Evolutionary conservation across 2,888 invertebrate genomes (phyloP), one percentile per base, ranked within the genome.

Genomic region (Mongoloraphidia duomilia): DNA sequence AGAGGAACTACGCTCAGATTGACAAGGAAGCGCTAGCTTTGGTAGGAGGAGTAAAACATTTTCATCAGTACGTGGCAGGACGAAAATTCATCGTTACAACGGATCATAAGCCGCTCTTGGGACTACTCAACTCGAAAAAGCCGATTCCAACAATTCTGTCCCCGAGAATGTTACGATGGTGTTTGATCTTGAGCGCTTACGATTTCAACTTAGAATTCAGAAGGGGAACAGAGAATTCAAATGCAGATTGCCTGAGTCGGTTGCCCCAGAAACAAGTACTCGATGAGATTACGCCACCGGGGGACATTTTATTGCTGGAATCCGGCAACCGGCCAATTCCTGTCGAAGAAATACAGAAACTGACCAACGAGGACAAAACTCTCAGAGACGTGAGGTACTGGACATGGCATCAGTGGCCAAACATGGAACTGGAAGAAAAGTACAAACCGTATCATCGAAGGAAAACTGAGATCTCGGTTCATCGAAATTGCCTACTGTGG

Each of bases 11-110:
- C 50, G 61, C 53, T 14, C 56, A 58, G 26, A 45, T 55, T 13
- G 55, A 58, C 35, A 51, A 51, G 14, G 57, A 58, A 51, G 61
- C 60, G 12, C 52, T 62, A 8, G 57, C 57, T 9, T 50, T 64
- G 5, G 49, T 63, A n/a, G 65, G 54, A 48, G 64, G 61, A 5
- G 58, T 64, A 3, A 55, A 58, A 34, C 58, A 59, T 50, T 68
- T 65, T 52, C 59, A 61, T 45, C 52, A 60, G 34, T 67, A 61
- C 50, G 12, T 66, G 2, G 61, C 54, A 52, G 68, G 66, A 5
- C 14, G 47, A 9, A 12, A 44, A 11, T 52, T 56, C 36, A 14
- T 35, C 2, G 37, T 55, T 1, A 42, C 51, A 45, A 54, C 52
- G 3, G 54, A 56, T 40, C 47, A 45, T 34, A 40, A 48, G 8